These are phyloP conservation scores for Mus pahari DNA, from an alignment of 2,113 vertebrate genomes.

Conservation along the genomic window DNA sequence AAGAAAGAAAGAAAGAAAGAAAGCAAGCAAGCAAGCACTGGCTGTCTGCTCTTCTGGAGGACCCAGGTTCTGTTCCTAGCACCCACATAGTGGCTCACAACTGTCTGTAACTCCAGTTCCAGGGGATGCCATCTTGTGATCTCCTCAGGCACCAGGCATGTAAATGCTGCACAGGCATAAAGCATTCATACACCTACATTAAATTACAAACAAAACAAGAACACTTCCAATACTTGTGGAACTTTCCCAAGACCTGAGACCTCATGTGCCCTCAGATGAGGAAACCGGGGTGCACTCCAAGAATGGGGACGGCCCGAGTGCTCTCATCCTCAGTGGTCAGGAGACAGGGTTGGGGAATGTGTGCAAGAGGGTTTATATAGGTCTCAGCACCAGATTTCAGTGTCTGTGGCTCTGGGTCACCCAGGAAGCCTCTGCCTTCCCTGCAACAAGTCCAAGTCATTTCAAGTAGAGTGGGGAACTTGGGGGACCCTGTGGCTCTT, in stretches of 20 bases:
- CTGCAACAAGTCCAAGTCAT: not conserved
- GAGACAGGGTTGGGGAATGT: not conserved
- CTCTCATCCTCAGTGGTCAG: not conserved
- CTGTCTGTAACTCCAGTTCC: not conserved
- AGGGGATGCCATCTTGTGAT: not conserved
- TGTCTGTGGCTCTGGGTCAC: not conserved
- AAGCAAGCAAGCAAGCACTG: no score
- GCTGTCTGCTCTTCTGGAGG: not conserved
- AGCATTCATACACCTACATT: not conserved
- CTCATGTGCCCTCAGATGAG: not conserved
- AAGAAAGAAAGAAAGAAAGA: no score
- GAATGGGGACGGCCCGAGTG: not conserved
- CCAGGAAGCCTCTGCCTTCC: not conserved
- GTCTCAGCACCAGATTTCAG: not conserved
- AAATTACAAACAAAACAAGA: not conserved
- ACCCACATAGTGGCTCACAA: not conserved
- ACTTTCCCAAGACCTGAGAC: not conserved
- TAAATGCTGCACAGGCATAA: not conserved
- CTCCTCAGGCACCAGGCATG: not conserved
- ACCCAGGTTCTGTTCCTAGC: not conserved
- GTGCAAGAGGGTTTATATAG: not conserved
- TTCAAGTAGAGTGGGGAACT: not conserved
- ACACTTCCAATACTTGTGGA: not conserved
- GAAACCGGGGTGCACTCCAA: not conserved
- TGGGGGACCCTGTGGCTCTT: not conserved